phyloP scores from a whole-genome alignment of 2,113 vertebrate species.

The Hirundichthys speculiger region DNA sequence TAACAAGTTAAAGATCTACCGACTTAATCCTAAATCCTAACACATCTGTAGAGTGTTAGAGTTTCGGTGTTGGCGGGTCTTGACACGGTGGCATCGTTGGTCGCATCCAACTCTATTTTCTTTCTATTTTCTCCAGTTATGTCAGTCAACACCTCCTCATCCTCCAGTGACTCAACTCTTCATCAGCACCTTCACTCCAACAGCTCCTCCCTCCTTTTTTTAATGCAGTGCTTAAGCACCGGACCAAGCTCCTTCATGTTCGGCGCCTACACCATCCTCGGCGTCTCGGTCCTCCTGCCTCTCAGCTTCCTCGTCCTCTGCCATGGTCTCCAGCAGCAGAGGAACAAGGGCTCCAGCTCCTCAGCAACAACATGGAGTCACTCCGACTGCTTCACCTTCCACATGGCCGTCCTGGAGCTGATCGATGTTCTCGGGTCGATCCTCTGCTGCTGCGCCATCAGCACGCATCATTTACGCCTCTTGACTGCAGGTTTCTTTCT shows the following conservation, averaged over 20 bases:
- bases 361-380: not conserved
- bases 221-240: not conserved
- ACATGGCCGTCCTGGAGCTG: slow-evolving; percentile 11
- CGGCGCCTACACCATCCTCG: rapidly evolving
- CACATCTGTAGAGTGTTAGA: too few relatives aligned
- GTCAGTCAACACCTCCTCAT: too few relatives aligned
- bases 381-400: too few relatives aligned
- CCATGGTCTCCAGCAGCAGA: not conserved
- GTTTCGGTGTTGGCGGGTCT: too few relatives aligned
- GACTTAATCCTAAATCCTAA: too few relatives aligned
- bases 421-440: not conserved
- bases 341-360: not conserved
- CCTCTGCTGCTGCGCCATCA: not conserved
- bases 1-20: too few relatives aligned
- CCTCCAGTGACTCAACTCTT: too few relatives aligned
- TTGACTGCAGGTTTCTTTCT: not conserved
- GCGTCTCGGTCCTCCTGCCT: slow-evolving; percentile 6
- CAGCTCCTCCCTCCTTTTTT: not conserved
- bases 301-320: slow-evolving; percentile 9
- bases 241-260: not conserved
- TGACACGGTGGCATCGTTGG: too few relatives aligned
- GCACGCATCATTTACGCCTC: rapidly evolving
- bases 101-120: too few relatives aligned
- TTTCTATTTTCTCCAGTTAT: too few relatives aligned
- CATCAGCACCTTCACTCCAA: not conserved